Base-by-base conservation (phyloP, 2,888 invertebrate species). In the Platycnemis pennipes region DNA sequence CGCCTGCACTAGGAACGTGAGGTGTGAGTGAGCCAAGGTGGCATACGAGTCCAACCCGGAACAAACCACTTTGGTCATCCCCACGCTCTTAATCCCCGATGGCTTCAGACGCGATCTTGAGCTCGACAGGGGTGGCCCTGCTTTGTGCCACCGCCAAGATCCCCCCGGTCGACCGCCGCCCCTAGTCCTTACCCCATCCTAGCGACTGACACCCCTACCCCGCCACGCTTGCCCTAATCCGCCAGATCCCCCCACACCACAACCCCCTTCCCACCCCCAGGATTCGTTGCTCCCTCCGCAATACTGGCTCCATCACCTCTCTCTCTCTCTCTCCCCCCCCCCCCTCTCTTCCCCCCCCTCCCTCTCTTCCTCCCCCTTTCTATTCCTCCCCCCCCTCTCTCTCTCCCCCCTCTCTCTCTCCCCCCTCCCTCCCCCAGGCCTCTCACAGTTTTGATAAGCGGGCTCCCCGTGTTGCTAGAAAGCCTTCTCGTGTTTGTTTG, bases 401-500 rank as follows among this genome's bases (percentile, higher is more conserved):
- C 46, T 8, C 42, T 44, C 42, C 86, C 16, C 42, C 26, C 87
- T 26, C 46, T n/a, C 42, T 2, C 87, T 26, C 46, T n/a, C 19
- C 42, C 86, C 53, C 42, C 89, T 56, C 89, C 53, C 13, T 63
- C n/a, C 26, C n/a, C 42, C 22, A 26, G n/a, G 44, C 22, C 87
- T 63, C 63, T 49, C 56, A 26, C 91, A 91, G 91, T 91, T 89
- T 91, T 69, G 91, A 91, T 91, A 91, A 91, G 91, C 63, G 91
- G 91, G 44, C 91, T 91, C 69, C 63, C 91, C 91, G 63, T 91
- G 91, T 91, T 91, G 69, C 91, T 45, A 91, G 91, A 91, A 91
- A 91, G 91, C 69, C 63, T 91, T 91, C 91, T 91, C 91, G 45
- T 69, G 89, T 89, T 89, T 91, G 91, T 91, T 91, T 91, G 69